Conservation (phyloP, 1,140 invertebrate species). For the Drosophila lacertosa region DNA sequence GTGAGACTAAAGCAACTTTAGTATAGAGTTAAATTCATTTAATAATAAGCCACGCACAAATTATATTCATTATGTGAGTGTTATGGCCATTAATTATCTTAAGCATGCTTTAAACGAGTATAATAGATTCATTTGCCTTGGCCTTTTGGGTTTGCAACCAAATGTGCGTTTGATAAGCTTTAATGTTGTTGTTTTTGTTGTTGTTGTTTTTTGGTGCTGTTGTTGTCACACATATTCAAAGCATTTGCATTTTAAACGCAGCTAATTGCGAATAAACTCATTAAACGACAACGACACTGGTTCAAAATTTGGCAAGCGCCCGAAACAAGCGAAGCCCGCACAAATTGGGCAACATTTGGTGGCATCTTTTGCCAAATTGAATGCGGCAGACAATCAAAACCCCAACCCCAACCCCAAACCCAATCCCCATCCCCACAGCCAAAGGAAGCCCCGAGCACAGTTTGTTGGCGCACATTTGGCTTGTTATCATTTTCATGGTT, state of each 20-base stretch:
- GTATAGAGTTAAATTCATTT: too few species aligned
- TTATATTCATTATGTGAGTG: not conserved
- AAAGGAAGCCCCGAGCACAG: constrained; percentile 19
- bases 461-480: constrained; percentile 53
- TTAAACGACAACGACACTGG: constrained; percentile 51
- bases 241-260: constrained; percentile 63
- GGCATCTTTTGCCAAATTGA: constrained; percentile 57
- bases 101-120: not conserved
- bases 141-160: not conserved
- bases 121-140: not conserved
- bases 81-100: not conserved
- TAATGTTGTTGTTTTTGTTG: constrained; percentile 16
- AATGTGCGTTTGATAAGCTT: constrained; percentile 46
- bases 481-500: constrained; percentile 66
- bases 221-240: constrained; percentile 1
- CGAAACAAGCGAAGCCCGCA: constrained; percentile 27
- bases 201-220: constrained; percentile 17
- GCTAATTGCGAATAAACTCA: constrained; percentile 77
- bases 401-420: constrained; percentile 10
- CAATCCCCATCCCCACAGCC: not conserved
- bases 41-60: too few species aligned
- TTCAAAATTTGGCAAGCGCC: constrained; percentile 19
- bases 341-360: constrained; percentile 51
- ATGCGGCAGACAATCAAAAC: constrained; percentile 36
- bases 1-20: too few species aligned